phyloP scores from a whole-genome alignment of 2,888 invertebrate genomes.

The Bhutanitis thaidina region DNA sequence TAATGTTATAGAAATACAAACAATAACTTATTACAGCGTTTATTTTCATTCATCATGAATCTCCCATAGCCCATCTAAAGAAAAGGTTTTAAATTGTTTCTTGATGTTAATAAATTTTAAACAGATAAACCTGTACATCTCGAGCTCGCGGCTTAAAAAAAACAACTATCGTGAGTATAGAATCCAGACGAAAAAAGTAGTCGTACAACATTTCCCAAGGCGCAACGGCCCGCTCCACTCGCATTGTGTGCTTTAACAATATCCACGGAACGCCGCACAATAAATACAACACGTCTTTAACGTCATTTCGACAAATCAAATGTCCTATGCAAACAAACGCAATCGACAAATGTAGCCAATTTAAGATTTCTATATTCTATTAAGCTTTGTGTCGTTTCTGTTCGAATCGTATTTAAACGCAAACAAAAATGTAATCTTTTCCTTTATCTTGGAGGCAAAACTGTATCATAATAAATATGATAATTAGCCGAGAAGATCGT shows the following conservation, averaged over 20 bases:
- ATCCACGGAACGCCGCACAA: conserved; percentile 64
- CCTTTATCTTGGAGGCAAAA: too few species aligned
- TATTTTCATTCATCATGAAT: conserved; percentile 69
- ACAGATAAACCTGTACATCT: conserved; percentile 80
- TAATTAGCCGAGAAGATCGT: too few species aligned
- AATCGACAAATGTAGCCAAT: conserved; percentile 64
- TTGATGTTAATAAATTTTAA: conserved; percentile 80
- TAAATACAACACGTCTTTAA: conserved; percentile 63
- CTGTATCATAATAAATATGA: too few species aligned
- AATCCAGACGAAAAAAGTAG: conserved; percentile 80
- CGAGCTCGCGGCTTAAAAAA: conserved; percentile 73
- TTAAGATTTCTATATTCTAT: conserved; percentile 42
- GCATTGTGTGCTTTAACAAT: conserved; percentile 77
- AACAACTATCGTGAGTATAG: conserved; percentile 75
- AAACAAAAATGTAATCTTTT: not conserved
- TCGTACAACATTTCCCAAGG: conserved; percentile 79
- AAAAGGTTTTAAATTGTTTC: conserved; percentile 78
- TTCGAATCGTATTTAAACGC: conserved; percentile 6
- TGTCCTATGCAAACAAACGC: conserved; percentile 58
- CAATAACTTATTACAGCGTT: conserved; percentile 58
- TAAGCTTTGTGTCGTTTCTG: conserved; percentile 2
- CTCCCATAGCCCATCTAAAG: conserved; percentile 65
- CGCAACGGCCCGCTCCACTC: conserved; percentile 76
- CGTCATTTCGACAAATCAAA: conserved; percentile 72
- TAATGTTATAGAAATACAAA: conserved; percentile 33